Base-by-base conservation (phyloP, 2,113 vertebrate species). In the Podarcis cretensis region DNA sequence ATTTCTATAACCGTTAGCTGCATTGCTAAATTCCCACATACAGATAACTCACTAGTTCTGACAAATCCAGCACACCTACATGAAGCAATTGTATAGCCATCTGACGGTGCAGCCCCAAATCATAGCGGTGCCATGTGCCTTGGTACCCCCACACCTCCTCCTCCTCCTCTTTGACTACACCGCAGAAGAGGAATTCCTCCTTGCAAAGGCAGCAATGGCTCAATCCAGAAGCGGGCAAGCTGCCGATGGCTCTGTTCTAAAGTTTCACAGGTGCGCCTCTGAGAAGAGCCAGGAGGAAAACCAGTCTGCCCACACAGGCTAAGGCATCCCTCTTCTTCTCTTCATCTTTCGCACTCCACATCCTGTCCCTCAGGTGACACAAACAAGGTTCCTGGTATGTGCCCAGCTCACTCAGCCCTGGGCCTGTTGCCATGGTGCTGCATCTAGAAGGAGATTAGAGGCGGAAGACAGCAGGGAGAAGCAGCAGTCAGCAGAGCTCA, bases 61-160 rank as follows among this genome's bases (percentile, higher is more conserved):
- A 88, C 10, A 92, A 94, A 91, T 68, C 83, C 93, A 94, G 93
- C 32, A 94, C 95, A 98, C 98, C 96, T 98, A 98, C 98, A 96
- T 94, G 88, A 98, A 98, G 96, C 98, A 98, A 95, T 16, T 92
- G 94, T 95, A 97, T 80, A 98, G 97, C 97, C 98, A 98, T 91
- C 95, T 83, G 95, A 97, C 94, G 88, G 97, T 86, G 89, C 97
- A 95, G 89, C 95, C 97, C 98, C 97, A 98, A 91, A 98, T 94
- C 98, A 98, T 97, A 92, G 96, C 65, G 78, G 83, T 59, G 90
- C 94, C 92, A 95, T 95, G 94, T 88, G 40, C 94, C 95, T 78
- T 25, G 82, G 94, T 89, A 78, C 27, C 92, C 90, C 85, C 87
- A 91, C 37, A 85, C 89, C 85, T 78, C 13, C 13, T 6, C 69